These are phyloP conservation scores for Oreochromis mossambicus DNA, from an alignment of 2,797 vertebrate species.

Conservation along the genomic window DNA sequence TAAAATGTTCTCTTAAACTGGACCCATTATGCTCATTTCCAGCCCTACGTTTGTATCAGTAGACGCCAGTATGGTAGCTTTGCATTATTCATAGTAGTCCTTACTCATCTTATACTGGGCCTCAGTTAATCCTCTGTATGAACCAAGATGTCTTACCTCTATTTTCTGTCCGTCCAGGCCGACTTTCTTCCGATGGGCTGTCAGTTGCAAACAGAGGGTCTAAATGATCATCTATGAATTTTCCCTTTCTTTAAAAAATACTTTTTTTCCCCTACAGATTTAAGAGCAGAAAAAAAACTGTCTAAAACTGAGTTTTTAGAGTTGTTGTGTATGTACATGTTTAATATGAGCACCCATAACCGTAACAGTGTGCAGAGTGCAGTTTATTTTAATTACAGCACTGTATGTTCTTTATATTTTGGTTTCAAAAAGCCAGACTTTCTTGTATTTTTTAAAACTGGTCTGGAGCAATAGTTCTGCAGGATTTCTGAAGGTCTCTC, in stretches of 20 bases:
- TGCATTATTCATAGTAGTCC: not conserved
- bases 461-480: not conserved
- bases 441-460: not conserved
- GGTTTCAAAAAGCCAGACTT: not conserved
- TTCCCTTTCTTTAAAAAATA: not conserved
- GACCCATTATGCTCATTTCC: not conserved
- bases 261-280: accelerated
- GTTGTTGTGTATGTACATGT: not conserved
- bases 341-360: not conserved
- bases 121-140: not conserved
- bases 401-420: not conserved
- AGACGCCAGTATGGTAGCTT: not conserved
- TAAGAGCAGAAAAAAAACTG: not conserved
- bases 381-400: not conserved
- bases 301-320: not conserved
- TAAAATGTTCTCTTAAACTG: not conserved
- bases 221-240: not conserved
- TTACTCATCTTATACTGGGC: not conserved
- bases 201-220: not conserved
- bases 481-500: not conserved
- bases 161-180: not conserved
- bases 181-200: not conserved
- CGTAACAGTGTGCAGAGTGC: not conserved
- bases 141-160: not conserved
- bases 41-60: not conserved